A percentile compares a stretch with the other conserved stretches of the same genome.
Evolutionary conservation across 2,797 vertebrate species (phyloP).

Genomic region (Tapera naevia): DNA sequence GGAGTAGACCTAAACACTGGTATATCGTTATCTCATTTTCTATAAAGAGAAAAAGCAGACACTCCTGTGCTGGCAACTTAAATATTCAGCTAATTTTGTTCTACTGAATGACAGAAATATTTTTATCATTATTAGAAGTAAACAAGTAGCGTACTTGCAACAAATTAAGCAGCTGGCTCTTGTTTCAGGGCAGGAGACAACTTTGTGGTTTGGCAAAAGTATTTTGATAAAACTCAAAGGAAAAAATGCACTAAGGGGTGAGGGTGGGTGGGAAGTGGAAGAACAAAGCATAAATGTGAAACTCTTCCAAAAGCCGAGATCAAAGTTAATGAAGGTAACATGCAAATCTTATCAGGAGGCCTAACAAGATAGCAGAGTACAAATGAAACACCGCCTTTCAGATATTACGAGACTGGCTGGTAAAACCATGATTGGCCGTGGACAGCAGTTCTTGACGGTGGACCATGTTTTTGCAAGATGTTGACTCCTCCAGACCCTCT

Average conservation of each 20-base stretch:
- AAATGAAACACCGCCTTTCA: neutral
- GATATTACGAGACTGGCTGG: neutral
- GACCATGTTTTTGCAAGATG: neutral
- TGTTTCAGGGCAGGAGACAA: neutral
- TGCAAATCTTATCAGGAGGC: neutral
- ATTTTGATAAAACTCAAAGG: neutral
- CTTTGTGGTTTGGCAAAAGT: neutral
- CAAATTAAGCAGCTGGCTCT: neutral
- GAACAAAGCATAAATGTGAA: neutral
- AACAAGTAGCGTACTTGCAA: rapidly evolving
- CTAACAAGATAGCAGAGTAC: neutral
- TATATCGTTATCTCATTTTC: neutral
- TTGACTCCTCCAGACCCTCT: neutral
- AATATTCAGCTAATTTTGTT: neutral
- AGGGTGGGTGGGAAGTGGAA: neutral
- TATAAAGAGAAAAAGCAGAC: neutral
- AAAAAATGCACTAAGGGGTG: neutral
- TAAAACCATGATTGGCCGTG: neutral
- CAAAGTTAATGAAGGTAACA: neutral
- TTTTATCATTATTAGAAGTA: neutral
- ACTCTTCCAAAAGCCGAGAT: neutral
- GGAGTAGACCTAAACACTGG: neutral
- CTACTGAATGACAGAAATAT: neutral
- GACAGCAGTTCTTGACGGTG: neutral
- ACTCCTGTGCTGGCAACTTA: neutral